Evolutionary conservation across 2,888 invertebrate genomes (phyloP), one percentile per base, ranked within the genome.

Genomic region (Drosophila mayaguana): DNA sequence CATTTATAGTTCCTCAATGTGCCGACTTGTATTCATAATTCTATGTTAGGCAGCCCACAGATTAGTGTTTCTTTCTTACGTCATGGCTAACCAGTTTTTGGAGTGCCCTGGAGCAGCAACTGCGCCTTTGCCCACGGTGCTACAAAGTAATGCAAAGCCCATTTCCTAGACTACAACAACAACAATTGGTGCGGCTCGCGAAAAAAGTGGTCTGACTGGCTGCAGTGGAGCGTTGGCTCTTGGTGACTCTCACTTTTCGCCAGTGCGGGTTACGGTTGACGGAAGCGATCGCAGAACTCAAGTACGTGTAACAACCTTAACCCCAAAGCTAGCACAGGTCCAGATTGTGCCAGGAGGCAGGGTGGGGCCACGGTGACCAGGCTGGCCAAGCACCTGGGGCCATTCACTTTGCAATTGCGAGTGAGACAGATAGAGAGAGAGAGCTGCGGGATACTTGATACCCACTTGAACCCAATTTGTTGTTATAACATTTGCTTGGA

Each of bases 291-390:
- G 81, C 72, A 83, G 82, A 87, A 84, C 87, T 79, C 81, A 83
- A 83, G 87, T 86, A 83, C 87, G 82, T 82, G 75, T 70, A 75
- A 80, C 88, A 88, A 87, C 88, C 88, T 87, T 88, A 87, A 88
- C 88, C 88, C 78, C 81, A 86, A 82, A 87, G 81, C 78, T 32
- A 43, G 61, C 36, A 32, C 36, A 53, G 67, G 22, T 61, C 55
- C 40, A 64, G 61, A 71, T 60, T 63, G 63, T 53, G 53, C 38
- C 68, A 57, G 55, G 34, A 53, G 56, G 18, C 20, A n/a, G 25
- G 8, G 34, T 22, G 25, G 50, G n/a, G 18, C 56, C 56, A 5
- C n/a, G 43, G 65, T 50, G 14, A 7, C 74, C 59, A 16, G 45
- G 56, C 20, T 4, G 22, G 11, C 45, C 7, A 45, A 22, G 9